phyloP scores from a whole-genome alignment of 2,113 vertebrate species.

The Lagopus leucura region DNA sequence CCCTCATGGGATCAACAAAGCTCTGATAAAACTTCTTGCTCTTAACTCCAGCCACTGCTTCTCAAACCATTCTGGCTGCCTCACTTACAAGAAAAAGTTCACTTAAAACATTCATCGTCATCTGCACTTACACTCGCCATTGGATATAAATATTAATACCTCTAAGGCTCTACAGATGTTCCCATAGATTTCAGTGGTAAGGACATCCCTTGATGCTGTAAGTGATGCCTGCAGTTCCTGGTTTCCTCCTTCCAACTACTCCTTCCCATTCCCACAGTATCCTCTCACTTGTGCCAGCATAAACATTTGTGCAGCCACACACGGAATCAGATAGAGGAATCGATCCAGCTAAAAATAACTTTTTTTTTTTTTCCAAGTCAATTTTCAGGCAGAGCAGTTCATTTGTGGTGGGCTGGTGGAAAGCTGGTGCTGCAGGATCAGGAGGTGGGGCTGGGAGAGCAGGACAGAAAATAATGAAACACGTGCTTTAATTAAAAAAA shows the following conservation, averaged over 20 bases:
- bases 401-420: neutral
- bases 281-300: neutral
- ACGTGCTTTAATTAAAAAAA: neutral
- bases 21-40: neutral
- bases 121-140: neutral
- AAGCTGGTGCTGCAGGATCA: neutral
- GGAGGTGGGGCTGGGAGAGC: neutral
- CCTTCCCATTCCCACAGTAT: neutral
- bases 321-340: neutral
- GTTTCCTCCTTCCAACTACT: neutral
- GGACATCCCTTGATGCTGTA: neutral
- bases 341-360: constrained; percentile 37
- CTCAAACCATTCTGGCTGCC: neutral
- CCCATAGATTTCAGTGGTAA: neutral
- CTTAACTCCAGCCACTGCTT: neutral
- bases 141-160: neutral
- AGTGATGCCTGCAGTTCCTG: neutral
- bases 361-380: neutral
- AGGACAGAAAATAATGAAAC: neutral
- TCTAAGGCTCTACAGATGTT: neutral
- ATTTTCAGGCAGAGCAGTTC: neutral
- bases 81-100: neutral
- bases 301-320: neutral
- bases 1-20: neutral
- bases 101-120: neutral